phyloP scores from a whole-genome alignment of 2,888 invertebrate species.

The Abrostola triplasia region DNA sequence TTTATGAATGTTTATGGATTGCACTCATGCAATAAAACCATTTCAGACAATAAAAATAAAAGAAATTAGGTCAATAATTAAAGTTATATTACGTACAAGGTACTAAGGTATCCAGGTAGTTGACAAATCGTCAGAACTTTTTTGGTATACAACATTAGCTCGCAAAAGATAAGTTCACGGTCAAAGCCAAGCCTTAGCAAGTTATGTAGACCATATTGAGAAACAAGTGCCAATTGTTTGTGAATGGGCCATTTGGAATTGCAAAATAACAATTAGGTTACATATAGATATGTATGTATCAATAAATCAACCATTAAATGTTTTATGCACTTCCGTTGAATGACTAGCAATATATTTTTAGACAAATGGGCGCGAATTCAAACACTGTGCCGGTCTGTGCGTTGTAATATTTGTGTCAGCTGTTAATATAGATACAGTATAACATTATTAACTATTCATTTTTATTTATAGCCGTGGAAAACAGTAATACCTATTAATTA shows the following conservation, averaged over 20 bases:
- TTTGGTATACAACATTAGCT: background rate
- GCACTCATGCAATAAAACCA: no score
- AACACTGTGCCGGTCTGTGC: background rate
- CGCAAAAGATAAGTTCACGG: slow-evolving; percentile 52
- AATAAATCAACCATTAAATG: slow-evolving; percentile 11
- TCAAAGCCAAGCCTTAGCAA: slow-evolving; percentile 17
- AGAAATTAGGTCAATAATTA: no score
- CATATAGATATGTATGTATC: slow-evolving; percentile 18
- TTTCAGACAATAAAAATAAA: no score
- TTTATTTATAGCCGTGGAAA: no score
- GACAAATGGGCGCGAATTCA: background rate
- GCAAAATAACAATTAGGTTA: slow-evolving; percentile 45
- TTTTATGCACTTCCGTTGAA: slow-evolving; percentile 7
- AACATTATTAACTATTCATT: no score
- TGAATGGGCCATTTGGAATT: slow-evolving; percentile 56
- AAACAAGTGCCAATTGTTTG: slow-evolving; percentile 39
- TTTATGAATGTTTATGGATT: no score
- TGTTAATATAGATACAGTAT: background rate
- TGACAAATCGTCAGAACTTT: no score
- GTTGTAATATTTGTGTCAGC: background rate
- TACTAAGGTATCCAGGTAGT: no score
- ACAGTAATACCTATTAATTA: no score
- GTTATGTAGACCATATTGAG: slow-evolving; percentile 41
- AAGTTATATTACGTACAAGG: no score
- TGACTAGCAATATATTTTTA: background rate